phyloP scores from a whole-genome alignment of 1,140 invertebrate genomes.

The Pemphigus obesinymphae region DNA sequence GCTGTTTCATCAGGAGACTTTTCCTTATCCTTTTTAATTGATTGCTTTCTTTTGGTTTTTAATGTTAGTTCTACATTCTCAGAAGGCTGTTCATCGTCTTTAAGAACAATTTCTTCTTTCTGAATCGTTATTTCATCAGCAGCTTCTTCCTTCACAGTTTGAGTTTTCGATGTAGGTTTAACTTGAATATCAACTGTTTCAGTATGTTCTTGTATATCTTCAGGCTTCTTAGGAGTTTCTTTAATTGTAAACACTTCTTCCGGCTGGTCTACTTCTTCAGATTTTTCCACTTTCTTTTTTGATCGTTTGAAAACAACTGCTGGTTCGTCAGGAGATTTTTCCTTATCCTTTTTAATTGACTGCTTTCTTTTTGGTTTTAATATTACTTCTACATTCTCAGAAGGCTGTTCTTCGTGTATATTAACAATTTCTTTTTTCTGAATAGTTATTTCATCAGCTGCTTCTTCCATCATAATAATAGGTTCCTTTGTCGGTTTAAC shows the following conservation, averaged over 20 bases:
- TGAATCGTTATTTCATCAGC: constrained; percentile 20
- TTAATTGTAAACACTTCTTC: not conserved
- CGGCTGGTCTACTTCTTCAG: constrained; percentile 36
- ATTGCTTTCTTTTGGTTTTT: constrained; percentile 42
- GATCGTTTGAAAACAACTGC: constrained; percentile 43
- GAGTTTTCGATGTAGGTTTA: not conserved
- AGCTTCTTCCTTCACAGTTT: constrained; percentile 31
- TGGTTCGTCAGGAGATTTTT: constrained; percentile 42
- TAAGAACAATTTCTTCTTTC: constrained; percentile 47
- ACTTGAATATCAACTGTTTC: constrained; percentile 42
- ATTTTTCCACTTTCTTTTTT: not conserved
- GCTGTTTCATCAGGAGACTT: constrained; percentile 45
- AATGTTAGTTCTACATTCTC: constrained; percentile 47
- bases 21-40: constrained; percentile 13
- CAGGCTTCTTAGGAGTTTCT: not conserved
- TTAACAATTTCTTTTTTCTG: not conserved
- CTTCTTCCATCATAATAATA: constrained; percentile 1
- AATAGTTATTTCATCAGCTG: not conserved
- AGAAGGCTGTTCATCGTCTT: constrained; percentile 41
- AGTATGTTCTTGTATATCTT: constrained; percentile 43
- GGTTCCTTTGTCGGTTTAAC: constrained; percentile 42
- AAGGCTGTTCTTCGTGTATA: constrained; percentile 18
- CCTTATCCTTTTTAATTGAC: constrained; percentile 26
- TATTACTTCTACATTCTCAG: not conserved
- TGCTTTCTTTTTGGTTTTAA: constrained; percentile 11